Percentiles rank a stretch among this genome's conserved stretches.
Conservation (phyloP, 53 echinoderm and acorn worm genomes). For the Crossaster papposus region DNA sequence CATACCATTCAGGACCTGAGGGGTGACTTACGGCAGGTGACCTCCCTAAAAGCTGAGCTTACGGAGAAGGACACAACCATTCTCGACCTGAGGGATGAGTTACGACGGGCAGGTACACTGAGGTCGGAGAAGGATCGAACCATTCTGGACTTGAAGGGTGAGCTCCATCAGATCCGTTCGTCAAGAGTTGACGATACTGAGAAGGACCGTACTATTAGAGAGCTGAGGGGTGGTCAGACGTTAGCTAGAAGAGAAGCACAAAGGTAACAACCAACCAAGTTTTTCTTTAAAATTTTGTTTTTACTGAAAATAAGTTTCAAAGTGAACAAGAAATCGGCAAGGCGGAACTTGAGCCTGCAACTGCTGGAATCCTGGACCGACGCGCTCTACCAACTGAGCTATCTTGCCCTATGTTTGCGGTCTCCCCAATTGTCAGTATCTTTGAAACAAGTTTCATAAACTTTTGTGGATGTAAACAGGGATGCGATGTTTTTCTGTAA, state of each 20-base stretch:
- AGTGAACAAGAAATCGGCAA: too few relatives aligned
- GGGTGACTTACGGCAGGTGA: constrained; percentile 18
- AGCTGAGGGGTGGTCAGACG: constrained; percentile 27
- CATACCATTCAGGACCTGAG: constrained; percentile 43
- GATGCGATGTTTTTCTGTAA: too few relatives aligned
- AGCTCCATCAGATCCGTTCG: constrained; percentile 11
- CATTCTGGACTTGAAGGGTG: constrained; percentile 27
- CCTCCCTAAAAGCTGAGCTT: constrained; percentile 9
- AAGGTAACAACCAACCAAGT: constrained; percentile 33
- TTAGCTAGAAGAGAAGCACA: constrained; percentile 40
- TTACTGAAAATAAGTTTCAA: too few relatives aligned
- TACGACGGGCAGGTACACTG: neutral
- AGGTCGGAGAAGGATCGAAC: constrained; percentile 31
- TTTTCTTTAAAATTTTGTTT: too few relatives aligned
- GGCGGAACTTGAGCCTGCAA: too few relatives aligned
- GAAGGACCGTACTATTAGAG: constrained; percentile 34
- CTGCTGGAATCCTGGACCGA: too few relatives aligned
- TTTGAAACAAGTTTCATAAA: too few relatives aligned
- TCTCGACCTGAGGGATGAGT: constrained; percentile 29
- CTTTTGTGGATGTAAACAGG: too few relatives aligned
- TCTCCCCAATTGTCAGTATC: too few relatives aligned
- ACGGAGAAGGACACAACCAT: constrained; percentile 40
- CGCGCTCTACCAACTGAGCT: too few relatives aligned
- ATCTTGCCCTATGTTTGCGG: too few relatives aligned
- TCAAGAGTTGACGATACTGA: constrained; percentile 19